Evolutionary conservation across 2,113 vertebrate species (phyloP).

Genomic region (Neolamprologus sp.): DNA sequence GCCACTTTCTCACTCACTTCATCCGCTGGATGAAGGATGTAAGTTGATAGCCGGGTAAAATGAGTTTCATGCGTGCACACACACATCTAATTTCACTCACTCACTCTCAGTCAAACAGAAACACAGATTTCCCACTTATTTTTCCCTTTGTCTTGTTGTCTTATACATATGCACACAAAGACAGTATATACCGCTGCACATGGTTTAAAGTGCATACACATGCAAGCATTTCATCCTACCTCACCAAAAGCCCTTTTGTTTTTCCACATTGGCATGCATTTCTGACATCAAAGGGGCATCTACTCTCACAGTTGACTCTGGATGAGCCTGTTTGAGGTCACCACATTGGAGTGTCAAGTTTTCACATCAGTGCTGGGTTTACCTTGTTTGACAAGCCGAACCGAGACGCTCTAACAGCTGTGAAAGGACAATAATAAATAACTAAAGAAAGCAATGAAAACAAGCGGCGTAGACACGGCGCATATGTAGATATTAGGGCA

Average conservation of each 20-base stretch:
- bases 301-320: slow-evolving; percentile 57
- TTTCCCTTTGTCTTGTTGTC: slow-evolving; percentile 24
- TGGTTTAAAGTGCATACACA: slow-evolving; percentile 25
- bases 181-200: neutral
- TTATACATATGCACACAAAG: neutral
- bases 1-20: slow-evolving; percentile 60
- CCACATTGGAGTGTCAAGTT: slow-evolving; percentile 61
- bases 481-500: neutral
- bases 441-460: slow-evolving; percentile 19
- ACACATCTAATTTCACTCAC: slow-evolving; percentile 52
- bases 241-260: slow-evolving; percentile 36
- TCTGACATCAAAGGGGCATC: slow-evolving; percentile 55
- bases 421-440: slow-evolving; percentile 36
- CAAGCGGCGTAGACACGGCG: neutral
- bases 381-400: slow-evolving; percentile 53
- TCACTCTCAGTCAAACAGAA: slow-evolving; percentile 7
- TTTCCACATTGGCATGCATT: slow-evolving; percentile 43
- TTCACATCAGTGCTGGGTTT: slow-evolving; percentile 54
- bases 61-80: slow-evolving; percentile 55
- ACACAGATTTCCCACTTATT: neutral
- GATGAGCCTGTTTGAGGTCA: slow-evolving; percentile 61
- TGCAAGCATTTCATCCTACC: slow-evolving; percentile 44
- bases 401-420: slow-evolving; percentile 28
- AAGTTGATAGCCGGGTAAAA: slow-evolving; percentile 57
- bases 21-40: slow-evolving; percentile 59